Percentiles rank a stretch among this genome's conserved stretches.
phyloP scores from a whole-genome alignment of 2,888 invertebrate species.

The Ochropacha duplaris region DNA sequence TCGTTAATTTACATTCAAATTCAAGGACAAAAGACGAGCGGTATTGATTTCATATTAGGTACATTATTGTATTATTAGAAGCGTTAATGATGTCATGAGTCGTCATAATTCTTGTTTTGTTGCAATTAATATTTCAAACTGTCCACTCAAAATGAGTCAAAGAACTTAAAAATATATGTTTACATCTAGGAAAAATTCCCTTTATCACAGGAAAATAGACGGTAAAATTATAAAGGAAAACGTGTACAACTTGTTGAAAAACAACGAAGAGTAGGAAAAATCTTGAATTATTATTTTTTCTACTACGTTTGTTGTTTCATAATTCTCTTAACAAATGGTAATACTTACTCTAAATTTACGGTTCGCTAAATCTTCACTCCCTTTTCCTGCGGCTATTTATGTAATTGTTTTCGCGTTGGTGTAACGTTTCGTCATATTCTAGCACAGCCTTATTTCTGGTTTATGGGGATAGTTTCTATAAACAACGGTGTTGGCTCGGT shows the following conservation, averaged over 20 bases:
- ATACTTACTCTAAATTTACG: background rate
- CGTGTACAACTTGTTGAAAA: background rate
- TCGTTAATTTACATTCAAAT: conserved; percentile 8
- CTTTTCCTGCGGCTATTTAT: background rate
- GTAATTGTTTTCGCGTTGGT: background rate
- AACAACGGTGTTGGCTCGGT: conserved; percentile 60
- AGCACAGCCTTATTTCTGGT: conserved; percentile 42
- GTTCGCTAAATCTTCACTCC: background rate
- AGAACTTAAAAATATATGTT: background rate
- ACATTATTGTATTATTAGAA: conserved; percentile 2
- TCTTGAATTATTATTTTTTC: background rate
- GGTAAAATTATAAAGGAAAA: background rate
- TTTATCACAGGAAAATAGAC: too few relatives aligned
- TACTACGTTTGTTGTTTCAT: background rate
- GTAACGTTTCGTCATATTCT: conserved; percentile 19
- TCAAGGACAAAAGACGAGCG: conserved; percentile 12
- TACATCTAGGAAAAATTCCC: too few relatives aligned
- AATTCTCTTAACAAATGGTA: background rate
- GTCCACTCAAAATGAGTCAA: background rate
- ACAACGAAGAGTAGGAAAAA: too few relatives aligned
- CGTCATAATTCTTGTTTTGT: background rate
- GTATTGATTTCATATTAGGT: conserved; percentile 7
- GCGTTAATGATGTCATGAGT: conserved; percentile 8
- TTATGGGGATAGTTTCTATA: conserved; percentile 55
- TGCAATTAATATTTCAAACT: background rate